These are phyloP conservation scores for Periophthalmodon schlosseri DNA, from an alignment of 2,113 vertebrate genomes.

Conservation along the genomic window DNA sequence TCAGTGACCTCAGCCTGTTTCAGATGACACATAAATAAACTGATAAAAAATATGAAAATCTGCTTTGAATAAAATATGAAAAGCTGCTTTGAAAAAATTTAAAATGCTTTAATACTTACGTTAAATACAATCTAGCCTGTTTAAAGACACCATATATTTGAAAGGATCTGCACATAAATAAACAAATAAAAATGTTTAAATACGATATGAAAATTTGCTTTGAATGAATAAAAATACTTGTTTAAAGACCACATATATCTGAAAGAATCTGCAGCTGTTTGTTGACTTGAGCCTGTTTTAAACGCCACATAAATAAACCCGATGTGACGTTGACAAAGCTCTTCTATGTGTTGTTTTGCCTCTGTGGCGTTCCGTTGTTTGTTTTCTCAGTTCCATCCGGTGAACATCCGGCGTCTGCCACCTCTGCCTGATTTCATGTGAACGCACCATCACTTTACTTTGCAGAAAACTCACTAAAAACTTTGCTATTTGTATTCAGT, in stretches of 20 bases:
- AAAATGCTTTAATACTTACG: too few species aligned
- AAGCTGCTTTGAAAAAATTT: too few species aligned
- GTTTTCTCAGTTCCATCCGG: constrained; percentile 1
- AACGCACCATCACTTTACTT: background rate
- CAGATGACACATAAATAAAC: background rate
- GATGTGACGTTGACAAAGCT: background rate
- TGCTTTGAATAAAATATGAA: too few species aligned
- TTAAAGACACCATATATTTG: too few species aligned
- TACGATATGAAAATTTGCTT: too few species aligned
- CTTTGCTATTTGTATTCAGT: background rate
- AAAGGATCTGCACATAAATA: constrained; percentile 1
- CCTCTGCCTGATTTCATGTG: background rate
- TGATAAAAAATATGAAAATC: too few species aligned
- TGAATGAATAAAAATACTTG: too few species aligned
- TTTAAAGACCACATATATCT: too few species aligned
- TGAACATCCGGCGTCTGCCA: constrained; percentile 6
- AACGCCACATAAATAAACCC: background rate
- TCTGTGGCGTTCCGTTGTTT: background rate
- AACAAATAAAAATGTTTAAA: background rate
- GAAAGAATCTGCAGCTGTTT: background rate
- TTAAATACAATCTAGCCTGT: too few species aligned
- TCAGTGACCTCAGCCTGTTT: background rate
- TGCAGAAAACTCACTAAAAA: background rate
- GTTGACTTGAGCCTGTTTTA: background rate
- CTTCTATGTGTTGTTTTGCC: background rate